Conservation (phyloP, 2,888 invertebrate species). For the Pomacea canaliculata region DNA sequence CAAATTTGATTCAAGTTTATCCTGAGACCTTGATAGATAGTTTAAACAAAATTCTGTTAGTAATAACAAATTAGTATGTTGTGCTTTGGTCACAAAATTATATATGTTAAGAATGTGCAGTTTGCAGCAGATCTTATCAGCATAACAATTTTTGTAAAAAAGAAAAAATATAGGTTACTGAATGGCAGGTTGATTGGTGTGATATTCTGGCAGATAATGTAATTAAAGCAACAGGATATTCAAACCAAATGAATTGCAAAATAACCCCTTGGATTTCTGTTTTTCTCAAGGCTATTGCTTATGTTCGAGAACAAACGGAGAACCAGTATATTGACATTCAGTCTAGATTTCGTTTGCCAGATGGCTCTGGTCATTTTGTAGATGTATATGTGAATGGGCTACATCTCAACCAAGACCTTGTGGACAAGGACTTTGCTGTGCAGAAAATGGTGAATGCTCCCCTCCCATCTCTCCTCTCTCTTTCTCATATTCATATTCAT, state of each 20-base stretch:
- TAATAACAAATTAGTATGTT: no score
- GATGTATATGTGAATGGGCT: conserved; percentile 44
- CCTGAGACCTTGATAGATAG: background rate
- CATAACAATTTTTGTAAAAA: no score
- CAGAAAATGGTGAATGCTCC: conserved; percentile 27
- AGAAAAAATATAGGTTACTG: no score
- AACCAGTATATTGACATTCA: conserved; percentile 43
- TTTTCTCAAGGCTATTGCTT: conserved; percentile 46
- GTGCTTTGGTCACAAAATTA: no score
- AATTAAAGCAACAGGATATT: no score
- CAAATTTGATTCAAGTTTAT: background rate
- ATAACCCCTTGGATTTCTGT: background rate
- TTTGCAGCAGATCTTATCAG: no score
- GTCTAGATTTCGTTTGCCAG: conserved; percentile 42
- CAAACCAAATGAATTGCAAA: background rate
- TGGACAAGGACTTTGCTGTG: conserved; percentile 50
- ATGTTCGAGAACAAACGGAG: conserved; percentile 45
- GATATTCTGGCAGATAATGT: no score
- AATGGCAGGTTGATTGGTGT: no score
- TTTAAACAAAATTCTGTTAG: no score
- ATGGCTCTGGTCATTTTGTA: conserved; percentile 53
- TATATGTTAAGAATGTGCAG: no score
- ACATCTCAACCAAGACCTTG: conserved; percentile 46
- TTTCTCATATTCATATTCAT: no score
- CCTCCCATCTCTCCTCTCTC: no score